Conservation (phyloP, 2,888 invertebrate species). For the Lasioglossum figueresi region DNA sequence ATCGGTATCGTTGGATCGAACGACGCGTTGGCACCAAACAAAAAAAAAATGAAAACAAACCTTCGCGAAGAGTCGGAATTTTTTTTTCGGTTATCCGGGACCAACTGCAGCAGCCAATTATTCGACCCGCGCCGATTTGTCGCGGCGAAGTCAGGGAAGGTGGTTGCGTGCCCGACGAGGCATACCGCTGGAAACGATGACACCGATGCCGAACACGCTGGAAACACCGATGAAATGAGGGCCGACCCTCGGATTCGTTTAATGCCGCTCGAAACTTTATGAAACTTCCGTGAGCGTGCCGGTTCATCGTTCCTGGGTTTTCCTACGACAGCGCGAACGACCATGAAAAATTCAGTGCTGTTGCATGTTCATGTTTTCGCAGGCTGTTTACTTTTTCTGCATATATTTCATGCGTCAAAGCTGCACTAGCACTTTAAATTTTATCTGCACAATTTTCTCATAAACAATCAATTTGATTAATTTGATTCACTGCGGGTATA, state of each 20-base stretch:
- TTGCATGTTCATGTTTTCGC: background rate
- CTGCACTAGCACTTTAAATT: too few species aligned
- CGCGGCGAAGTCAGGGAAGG: background rate
- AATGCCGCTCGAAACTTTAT: constrained; percentile 30
- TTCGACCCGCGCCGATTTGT: constrained; percentile 24
- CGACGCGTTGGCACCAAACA: background rate
- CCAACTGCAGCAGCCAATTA: constrained; percentile 37
- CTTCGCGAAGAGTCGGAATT: constrained; percentile 25
- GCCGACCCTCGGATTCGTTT: constrained; percentile 21
- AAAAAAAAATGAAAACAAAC: constrained; percentile 27
- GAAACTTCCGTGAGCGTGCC: constrained; percentile 24
- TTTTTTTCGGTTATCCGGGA: background rate
- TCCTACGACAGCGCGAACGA: constrained; percentile 14
- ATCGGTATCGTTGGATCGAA: constrained; percentile 39
- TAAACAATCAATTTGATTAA: too few species aligned
- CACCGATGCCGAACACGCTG: constrained; percentile 21
- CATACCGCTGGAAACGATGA: constrained; percentile 29
- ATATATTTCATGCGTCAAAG: background rate
- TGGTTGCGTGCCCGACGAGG: constrained; percentile 23
- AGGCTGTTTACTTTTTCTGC: background rate
- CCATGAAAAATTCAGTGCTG: background rate
- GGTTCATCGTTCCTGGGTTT: constrained; percentile 27
- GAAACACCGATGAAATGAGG: background rate
- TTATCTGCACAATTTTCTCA: too few species aligned
- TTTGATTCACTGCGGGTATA: too few species aligned